A percentile compares a stretch with the other conserved stretches of the same genome.
Evolutionary conservation across 2,888 invertebrate species (phyloP).

Genomic region (Megamerina dolium): DNA sequence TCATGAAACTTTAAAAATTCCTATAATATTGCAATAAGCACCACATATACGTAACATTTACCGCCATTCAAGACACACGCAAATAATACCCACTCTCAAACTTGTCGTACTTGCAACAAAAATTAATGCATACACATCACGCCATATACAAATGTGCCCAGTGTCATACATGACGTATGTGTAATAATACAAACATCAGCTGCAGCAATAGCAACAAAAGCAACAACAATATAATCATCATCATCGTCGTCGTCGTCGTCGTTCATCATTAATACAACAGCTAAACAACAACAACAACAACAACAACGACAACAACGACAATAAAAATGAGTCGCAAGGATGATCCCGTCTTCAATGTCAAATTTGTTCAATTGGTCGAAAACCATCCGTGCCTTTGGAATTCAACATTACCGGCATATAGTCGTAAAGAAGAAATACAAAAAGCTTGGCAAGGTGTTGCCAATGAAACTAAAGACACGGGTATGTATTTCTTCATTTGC

Average conservation of each 20-base stretch:
- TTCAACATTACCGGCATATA: constrained; percentile 42
- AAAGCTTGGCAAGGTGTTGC: constrained; percentile 44
- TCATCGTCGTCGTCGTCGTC: neutral
- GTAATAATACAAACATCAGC: too few species aligned
- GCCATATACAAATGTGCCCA: too few species aligned
- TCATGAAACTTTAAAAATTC: constrained; percentile 4
- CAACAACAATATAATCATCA: too few species aligned
- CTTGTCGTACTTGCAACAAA: too few species aligned
- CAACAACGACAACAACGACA: constrained; percentile 21
- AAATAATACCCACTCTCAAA: too few species aligned
- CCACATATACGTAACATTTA: too few species aligned
- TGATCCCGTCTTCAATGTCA: constrained; percentile 44
- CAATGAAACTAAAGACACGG: constrained; percentile 44
- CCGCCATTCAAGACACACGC: too few species aligned
- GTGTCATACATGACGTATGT: too few species aligned
- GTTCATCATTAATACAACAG: neutral
- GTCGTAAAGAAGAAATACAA: constrained; percentile 44
- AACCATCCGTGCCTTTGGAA: constrained; percentile 41
- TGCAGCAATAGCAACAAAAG: too few species aligned
- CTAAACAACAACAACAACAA: neutral
- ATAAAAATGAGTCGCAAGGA: constrained; percentile 40
- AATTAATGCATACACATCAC: too few species aligned
- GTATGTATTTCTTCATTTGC: constrained; percentile 24
- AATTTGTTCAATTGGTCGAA: constrained; percentile 43
- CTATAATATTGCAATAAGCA: too few species aligned